A percentile compares a stretch with the other conserved stretches of the same genome.
These are phyloP conservation scores for Drosophila ficusphila DNA, from an alignment of 1,140 invertebrate genomes.

Conservation along the genomic window DNA sequence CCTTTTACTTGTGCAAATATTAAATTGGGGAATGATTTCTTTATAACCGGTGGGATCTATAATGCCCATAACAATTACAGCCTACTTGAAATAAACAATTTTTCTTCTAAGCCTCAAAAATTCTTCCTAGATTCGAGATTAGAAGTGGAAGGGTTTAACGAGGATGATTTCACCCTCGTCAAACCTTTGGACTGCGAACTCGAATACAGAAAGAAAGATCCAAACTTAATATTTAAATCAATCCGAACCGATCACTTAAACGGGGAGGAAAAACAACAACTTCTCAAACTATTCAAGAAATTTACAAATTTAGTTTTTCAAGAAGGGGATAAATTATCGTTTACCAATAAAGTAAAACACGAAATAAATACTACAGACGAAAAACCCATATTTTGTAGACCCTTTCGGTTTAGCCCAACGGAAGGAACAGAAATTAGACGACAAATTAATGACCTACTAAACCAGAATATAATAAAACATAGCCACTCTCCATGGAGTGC, in stretches of 20 bases:
- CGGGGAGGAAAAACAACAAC: neutral
- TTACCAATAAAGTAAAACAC: slow-evolving; percentile 3
- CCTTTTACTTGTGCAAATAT: neutral
- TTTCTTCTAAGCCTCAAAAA: neutral
- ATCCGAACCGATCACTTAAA: no score
- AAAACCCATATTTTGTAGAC: slow-evolving; percentile 50
- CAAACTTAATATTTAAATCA: no score
- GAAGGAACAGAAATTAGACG: slow-evolving; percentile 44
- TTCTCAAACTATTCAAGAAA: neutral
- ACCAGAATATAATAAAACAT: slow-evolving; percentile 3
- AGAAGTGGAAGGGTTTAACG: no score
- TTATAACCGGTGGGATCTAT: neutral
- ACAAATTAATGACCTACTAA: slow-evolving; percentile 68
- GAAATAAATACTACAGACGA: slow-evolving; percentile 26
- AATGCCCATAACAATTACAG: neutral
- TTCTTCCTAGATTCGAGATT: no score
- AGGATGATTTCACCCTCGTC: no score
- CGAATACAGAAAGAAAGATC: no score
- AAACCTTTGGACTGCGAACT: no score
- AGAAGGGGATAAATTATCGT: neutral
- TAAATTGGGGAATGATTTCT: neutral
- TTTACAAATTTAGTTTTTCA: neutral
- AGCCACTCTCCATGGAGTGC: no score
- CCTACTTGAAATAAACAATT: neutral
- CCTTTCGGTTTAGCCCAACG: slow-evolving; percentile 74